These are phyloP conservation scores for Stictonetta naevosa DNA, from an alignment of 2,113 vertebrate species.

Conservation along the genomic window DNA sequence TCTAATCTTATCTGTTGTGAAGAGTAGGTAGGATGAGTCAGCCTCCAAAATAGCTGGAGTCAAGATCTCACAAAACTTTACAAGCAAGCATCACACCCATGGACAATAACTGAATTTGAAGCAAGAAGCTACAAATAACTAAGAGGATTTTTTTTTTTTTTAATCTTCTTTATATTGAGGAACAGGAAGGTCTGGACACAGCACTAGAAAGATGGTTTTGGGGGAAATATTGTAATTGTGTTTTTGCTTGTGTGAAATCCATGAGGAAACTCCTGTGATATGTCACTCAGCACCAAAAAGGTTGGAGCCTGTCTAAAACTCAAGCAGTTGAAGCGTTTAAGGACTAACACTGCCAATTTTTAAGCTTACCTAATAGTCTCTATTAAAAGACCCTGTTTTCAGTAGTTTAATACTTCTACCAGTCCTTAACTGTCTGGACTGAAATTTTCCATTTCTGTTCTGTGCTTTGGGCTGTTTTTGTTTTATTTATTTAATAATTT, in stretches of 20 bases:
- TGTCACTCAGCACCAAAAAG: not conserved
- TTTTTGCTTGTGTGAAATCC: not conserved
- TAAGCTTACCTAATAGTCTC: slow-evolving; percentile 30
- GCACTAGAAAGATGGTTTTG: not conserved
- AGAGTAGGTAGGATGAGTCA: not conserved
- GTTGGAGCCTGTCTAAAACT: not conserved
- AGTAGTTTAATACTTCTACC: not conserved
- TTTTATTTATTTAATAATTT: not conserved
- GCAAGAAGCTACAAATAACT: not conserved
- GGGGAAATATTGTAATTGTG: not conserved
- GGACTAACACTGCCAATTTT: not conserved
- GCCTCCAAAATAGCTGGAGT: not conserved
- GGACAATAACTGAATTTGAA: not conserved
- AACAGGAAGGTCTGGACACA: not conserved
- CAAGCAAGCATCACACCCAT: not conserved
- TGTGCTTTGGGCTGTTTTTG: not conserved
- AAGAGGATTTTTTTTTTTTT: not conserved
- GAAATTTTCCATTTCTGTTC: slow-evolving; percentile 25
- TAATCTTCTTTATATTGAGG: not conserved
- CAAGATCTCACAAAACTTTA: not conserved
- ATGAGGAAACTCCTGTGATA: not conserved
- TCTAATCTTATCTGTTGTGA: slow-evolving; percentile 5
- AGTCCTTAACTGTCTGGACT: not conserved
- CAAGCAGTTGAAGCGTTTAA: not conserved
- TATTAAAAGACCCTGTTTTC: slow-evolving; percentile 1